phyloP scores from a whole-genome alignment of 2,797 vertebrate species.

The Chloroceryle amazona region DNA sequence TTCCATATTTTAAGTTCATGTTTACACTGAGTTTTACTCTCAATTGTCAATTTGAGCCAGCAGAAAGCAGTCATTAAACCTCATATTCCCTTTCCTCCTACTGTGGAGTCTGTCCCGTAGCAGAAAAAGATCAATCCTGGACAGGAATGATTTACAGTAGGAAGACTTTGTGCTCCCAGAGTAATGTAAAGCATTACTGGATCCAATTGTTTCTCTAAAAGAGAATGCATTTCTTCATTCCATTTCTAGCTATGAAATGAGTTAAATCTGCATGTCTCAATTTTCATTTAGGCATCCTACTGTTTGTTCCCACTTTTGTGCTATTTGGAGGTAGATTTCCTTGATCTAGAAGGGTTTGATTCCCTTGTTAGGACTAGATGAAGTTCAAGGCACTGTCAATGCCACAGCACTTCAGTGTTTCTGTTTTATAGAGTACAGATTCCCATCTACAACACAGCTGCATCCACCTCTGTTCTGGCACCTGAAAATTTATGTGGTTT shows the following conservation, averaged over 20 bases:
- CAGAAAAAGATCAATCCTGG: background rate
- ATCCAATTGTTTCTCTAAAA: background rate
- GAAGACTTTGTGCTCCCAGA: background rate
- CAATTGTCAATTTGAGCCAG: accelerated
- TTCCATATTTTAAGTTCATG: background rate
- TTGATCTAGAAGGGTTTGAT: background rate
- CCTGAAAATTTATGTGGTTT: background rate
- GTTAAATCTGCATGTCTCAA: background rate
- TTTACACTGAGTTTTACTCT: background rate
- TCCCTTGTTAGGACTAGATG: background rate
- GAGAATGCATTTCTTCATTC: background rate
- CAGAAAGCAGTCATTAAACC: background rate
- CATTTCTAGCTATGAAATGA: background rate
- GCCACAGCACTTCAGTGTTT: background rate
- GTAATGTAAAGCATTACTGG: background rate
- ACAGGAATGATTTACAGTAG: background rate
- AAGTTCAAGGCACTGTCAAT: background rate
- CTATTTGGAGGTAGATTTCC: background rate
- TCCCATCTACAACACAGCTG: background rate
- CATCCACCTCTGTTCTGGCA: background rate
- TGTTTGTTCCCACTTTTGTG: background rate
- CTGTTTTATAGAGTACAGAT: background rate
- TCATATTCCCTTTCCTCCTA: background rate
- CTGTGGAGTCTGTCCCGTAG: background rate
- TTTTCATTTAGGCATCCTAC: background rate